Evolutionary conservation across 2,113 vertebrate species (phyloP).

Genomic region (Psittacula cyanocephala): DNA sequence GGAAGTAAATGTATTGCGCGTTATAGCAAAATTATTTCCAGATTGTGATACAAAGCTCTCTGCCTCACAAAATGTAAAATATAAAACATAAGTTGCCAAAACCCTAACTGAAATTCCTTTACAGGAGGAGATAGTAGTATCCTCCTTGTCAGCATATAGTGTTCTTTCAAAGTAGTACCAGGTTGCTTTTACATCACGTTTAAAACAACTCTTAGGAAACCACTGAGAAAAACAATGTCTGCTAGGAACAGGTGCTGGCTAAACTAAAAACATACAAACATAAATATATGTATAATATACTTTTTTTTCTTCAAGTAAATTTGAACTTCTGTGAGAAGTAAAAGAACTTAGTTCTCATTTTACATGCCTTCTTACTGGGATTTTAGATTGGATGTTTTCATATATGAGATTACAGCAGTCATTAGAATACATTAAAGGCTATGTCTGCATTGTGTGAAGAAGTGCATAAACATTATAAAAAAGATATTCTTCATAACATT

Average conservation of each 20-base stretch:
- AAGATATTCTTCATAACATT: neutral
- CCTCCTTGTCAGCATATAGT: neutral
- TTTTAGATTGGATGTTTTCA: neutral
- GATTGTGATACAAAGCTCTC: neutral
- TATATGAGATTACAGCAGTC: neutral
- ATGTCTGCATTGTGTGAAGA: neutral
- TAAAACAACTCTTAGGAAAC: neutral
- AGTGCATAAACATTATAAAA: neutral
- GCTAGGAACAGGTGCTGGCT: neutral
- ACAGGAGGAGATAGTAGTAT: neutral
- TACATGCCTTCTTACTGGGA: neutral
- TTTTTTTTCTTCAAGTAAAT: neutral
- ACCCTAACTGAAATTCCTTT: neutral
- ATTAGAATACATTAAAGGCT: neutral
- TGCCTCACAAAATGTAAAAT: neutral
- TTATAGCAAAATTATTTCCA: constrained; percentile 1
- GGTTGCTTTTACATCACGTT: neutral
- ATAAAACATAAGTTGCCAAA: neutral
- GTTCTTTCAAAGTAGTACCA: neutral
- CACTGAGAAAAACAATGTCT: neutral
- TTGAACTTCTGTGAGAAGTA: neutral
- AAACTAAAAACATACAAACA: neutral
- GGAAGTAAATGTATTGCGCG: neutral
- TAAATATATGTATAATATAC: neutral
- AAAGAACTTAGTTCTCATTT: neutral